Base-by-base conservation (phyloP, 2,113 vertebrate species). In the Arvicanthis niloticus region DNA sequence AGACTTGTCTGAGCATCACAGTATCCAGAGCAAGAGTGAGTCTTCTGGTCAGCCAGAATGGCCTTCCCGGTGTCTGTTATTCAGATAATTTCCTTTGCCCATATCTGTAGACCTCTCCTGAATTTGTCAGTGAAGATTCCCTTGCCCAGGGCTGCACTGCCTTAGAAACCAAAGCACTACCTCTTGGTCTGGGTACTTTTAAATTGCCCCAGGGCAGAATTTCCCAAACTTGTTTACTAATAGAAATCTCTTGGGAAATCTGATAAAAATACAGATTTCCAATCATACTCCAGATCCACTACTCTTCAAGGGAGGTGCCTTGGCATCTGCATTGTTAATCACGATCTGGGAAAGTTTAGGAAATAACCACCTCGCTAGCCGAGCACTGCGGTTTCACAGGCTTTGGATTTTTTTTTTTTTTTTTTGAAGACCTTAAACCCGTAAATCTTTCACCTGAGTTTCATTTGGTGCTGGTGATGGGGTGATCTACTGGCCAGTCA, bases 241-340 rank as follows among this genome's bases (percentile, higher is more conserved):
- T 24, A 75, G 22, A 68, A 75, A 70, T 84, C 68, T 94, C 81
- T 70, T 45, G 24, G 92, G 90, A 8, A 96, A 93, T 93, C 58
- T 77, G n/a, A 51, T 34, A 42, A 89, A 68, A 94, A 78, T 21
- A 86, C 7, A 82, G 48, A 88, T 95, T 89, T 34, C 76, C 29
- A 26, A 1, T 76, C 75, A 72, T 26, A 80, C 17, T 37, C 31
- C 89, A 26, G 3, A 37, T 73, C 29, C 40, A 40, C 48, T 15
- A 73, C 4, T 82, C 48, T 86, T 85, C 58, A 70, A 60, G 12
- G 58, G 70, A 94, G 80, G 15, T 21, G 26, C 65, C 81, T 75
- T 82, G 86, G 53, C 88, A 93, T 85, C n/a, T 87, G 56, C 22
- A 65, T 58, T 58, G 90, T 88, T 45, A 89, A 86, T 34, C 53